Conservation (phyloP, 2,888 invertebrate genomes). For the Metallyticus violacea region DNA sequence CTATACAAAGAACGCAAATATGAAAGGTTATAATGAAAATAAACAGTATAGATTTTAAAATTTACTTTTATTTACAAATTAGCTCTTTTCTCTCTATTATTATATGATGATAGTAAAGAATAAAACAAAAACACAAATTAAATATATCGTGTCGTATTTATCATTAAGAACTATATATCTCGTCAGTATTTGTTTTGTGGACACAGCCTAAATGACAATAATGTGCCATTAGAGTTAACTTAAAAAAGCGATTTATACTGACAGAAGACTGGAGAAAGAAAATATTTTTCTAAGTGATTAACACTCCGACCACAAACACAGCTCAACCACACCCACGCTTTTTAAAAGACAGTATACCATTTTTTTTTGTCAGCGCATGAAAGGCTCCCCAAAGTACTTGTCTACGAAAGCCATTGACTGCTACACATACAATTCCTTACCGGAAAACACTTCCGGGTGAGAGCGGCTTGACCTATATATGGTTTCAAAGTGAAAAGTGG, state of each 20-base stretch:
- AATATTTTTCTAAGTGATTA: slow-evolving; percentile 13
- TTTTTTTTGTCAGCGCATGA: background rate
- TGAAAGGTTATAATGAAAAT: background rate
- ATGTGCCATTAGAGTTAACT: slow-evolving; percentile 8
- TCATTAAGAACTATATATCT: background rate
- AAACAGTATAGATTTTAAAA: slow-evolving; percentile 14
- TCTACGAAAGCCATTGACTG: background rate
- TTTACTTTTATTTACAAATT: slow-evolving; percentile 27
- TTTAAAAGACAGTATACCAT: background rate
- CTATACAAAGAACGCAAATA: background rate
- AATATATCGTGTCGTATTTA: background rate
- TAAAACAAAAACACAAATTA: slow-evolving; percentile 11
- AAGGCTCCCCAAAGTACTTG: background rate
- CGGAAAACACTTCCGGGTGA: background rate
- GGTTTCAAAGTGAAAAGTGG: background rate
- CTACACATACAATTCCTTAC: background rate
- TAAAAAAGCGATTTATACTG: slow-evolving; percentile 13
- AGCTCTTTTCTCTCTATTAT: slow-evolving; percentile 21
- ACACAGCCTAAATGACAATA: slow-evolving; percentile 16
- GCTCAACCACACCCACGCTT: slow-evolving; percentile 10
- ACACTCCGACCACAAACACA: slow-evolving; percentile 18
- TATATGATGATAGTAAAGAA: slow-evolving; percentile 6
- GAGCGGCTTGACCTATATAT: too few relatives aligned
- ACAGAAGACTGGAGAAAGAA: background rate
- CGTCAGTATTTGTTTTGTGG: background rate